Conservation (phyloP, 2,113 vertebrate species). For the Phylloscopus trochilus region DNA sequence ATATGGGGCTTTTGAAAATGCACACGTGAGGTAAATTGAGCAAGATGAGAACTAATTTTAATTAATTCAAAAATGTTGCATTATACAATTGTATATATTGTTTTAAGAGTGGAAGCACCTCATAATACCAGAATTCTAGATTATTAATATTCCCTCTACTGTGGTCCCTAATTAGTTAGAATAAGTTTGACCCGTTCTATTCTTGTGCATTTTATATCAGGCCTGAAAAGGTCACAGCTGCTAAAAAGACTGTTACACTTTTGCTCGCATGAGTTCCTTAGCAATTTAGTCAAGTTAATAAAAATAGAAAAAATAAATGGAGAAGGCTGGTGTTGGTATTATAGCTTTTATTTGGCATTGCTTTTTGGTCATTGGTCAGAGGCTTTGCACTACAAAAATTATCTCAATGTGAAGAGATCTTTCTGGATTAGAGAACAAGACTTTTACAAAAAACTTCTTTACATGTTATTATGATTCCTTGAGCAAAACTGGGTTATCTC, state of each 20-base stretch:
- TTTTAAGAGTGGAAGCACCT: neutral
- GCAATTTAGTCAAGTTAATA: neutral
- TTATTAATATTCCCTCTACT: neutral
- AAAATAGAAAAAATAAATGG: neutral
- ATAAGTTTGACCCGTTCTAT: neutral
- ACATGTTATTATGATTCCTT: neutral
- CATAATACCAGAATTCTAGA: neutral
- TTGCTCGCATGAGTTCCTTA: neutral
- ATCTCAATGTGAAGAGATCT: neutral
- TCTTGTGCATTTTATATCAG: neutral
- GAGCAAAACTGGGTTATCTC: neutral
- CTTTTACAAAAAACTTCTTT: neutral
- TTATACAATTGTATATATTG: neutral
- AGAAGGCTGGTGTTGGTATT: neutral
- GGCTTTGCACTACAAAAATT: neutral
- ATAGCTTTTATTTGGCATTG: neutral
- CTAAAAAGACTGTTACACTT: neutral
- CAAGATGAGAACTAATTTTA: conserved; percentile 29
- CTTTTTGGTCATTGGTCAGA: neutral
- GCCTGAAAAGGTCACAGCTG: neutral
- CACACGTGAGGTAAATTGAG: neutral
- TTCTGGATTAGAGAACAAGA: neutral
- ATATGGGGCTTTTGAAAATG: conserved; percentile 35
- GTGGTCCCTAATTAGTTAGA: neutral
- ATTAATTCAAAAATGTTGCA: conserved; percentile 30